Conservation (phyloP, 2,888 invertebrate species). For the Argyresthia albistria region DNA sequence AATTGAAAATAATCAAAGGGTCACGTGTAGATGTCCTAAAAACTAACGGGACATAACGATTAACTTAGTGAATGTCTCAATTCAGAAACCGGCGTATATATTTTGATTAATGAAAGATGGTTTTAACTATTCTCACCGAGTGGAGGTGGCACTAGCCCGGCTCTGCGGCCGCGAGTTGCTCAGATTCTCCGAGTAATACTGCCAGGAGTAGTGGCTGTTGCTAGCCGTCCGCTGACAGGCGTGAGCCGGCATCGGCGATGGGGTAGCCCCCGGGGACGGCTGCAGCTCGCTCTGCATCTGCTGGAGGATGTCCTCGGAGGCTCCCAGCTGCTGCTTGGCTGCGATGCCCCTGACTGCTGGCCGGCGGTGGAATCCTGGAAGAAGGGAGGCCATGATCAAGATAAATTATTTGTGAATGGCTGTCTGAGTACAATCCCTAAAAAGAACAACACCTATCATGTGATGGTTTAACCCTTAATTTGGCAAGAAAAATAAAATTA, state of each 20-base stretch:
- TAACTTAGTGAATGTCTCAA: too few species aligned
- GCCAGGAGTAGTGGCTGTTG: constrained; percentile 69
- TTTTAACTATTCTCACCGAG: constrained; percentile 35
- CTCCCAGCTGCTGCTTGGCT: constrained; percentile 80
- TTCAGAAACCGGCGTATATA: too few species aligned
- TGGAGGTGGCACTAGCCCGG: constrained; percentile 45
- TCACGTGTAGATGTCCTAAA: too few species aligned
- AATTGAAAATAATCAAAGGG: too few species aligned
- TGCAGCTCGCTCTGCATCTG: constrained; percentile 83
- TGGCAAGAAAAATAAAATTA: too few species aligned
- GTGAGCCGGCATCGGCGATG: constrained; percentile 30
- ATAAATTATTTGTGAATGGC: too few species aligned
- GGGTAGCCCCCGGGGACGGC: constrained; percentile 33
- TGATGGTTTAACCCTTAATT: too few species aligned
- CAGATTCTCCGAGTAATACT: constrained; percentile 75
- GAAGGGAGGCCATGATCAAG: too few species aligned
- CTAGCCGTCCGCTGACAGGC: constrained; percentile 48
- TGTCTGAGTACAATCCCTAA: too few species aligned
- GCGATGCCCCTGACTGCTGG: constrained; percentile 89
- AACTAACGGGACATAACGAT: too few species aligned
- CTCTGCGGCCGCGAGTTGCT: constrained; percentile 52
- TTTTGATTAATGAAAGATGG: too few species aligned
- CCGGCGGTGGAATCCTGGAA: constrained; percentile 80
- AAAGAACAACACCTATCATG: too few species aligned
- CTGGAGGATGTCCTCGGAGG: constrained; percentile 85